These are phyloP conservation scores for Pitta sordida DNA, from an alignment of 2,113 vertebrate genomes.

Conservation along the genomic window DNA sequence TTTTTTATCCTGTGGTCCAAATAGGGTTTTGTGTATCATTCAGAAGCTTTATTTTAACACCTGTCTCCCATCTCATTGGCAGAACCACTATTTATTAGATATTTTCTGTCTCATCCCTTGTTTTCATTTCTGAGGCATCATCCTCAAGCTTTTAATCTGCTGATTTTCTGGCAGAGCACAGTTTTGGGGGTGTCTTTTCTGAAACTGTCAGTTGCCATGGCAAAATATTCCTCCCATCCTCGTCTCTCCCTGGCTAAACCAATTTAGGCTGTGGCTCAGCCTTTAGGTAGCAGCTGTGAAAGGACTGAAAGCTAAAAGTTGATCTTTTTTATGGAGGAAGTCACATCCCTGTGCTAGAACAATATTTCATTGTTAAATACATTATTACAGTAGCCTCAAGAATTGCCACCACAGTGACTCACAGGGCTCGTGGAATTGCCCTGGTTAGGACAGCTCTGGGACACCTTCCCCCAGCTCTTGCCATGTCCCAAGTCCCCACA, in stretches of 20 bases:
- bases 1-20: background rate
- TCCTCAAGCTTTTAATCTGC: background rate
- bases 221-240: background rate
- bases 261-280: background rate
- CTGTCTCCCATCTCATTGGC: background rate
- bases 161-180: background rate
- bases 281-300: background rate
- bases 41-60: background rate
- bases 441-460: background rate
- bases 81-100: background rate
- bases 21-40: background rate
- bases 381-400: background rate
- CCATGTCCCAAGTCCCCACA: background rate
- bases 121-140: background rate
- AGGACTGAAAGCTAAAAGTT: background rate
- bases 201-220: conserved; percentile 37
- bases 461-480: background rate
- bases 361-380: background rate
- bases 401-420: background rate
- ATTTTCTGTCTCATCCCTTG: background rate
- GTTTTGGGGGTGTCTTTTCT: conserved; percentile 10
- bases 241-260: background rate
- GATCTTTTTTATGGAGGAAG: background rate
- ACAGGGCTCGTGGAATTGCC: background rate
- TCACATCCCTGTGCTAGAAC: background rate